Conservation (phyloP, 1,140 invertebrate genomes). For the Phenacoccus solenopsis region DNA sequence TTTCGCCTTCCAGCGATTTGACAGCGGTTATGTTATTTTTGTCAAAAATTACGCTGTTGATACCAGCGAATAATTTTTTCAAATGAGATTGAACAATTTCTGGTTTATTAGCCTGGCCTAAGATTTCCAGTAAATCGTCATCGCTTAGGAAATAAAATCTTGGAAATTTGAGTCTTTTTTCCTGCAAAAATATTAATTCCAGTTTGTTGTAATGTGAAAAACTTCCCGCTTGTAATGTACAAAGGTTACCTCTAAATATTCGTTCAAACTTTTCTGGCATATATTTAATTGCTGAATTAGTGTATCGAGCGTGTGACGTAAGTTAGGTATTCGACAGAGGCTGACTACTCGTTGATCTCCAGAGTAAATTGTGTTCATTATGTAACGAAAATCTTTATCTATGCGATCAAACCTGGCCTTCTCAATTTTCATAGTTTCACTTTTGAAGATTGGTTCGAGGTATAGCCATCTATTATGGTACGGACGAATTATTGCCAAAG, state of each 20-base stretch:
- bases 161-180: constrained; percentile 86
- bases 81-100: constrained; percentile 81
- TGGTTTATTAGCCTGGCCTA: constrained; percentile 77
- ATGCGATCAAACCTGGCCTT: constrained; percentile 73
- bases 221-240: neutral
- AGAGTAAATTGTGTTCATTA: constrained; percentile 39
- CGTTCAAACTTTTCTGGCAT: constrained; percentile 88
- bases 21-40: constrained; percentile 55
- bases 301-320: constrained; percentile 58
- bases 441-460: constrained; percentile 89
- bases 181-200: constrained; percentile 42
- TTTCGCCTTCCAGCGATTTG: constrained; percentile 70
- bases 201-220: neutral
- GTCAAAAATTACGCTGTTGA: constrained; percentile 48
- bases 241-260: constrained; percentile 76
- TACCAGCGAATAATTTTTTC: constrained; percentile 89
- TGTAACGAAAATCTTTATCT: constrained; percentile 72
- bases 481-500: neutral
- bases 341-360: constrained; percentile 68
- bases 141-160: constrained; percentile 94
- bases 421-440: constrained; percentile 66
- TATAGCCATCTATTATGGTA: constrained; percentile 77
- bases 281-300: constrained; percentile 75
- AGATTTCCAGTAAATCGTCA: constrained; percentile 86
- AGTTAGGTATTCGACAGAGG: constrained; percentile 53